These are phyloP conservation scores for Sturnira hondurensis DNA, from an alignment of 2,113 vertebrate genomes.

Conservation along the genomic window DNA sequence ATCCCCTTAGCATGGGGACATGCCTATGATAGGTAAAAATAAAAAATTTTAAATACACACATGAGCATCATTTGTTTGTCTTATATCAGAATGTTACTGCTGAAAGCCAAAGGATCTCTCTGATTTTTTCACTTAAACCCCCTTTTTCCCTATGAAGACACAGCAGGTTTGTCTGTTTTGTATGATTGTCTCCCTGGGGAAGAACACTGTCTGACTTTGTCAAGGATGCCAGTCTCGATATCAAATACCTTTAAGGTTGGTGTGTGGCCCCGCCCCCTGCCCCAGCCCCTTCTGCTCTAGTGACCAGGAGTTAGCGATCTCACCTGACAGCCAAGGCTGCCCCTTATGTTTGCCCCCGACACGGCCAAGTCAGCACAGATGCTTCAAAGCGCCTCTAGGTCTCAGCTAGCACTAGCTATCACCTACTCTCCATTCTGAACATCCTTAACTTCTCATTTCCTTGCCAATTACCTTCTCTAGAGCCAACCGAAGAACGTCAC, in stretches of 20 bases:
- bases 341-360: background rate
- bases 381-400: background rate
- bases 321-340: background rate
- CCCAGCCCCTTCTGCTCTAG: background rate
- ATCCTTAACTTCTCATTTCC: background rate
- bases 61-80: background rate
- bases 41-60: background rate
- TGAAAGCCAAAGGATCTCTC: background rate
- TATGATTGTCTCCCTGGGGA: background rate
- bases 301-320: background rate
- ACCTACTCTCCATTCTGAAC: background rate
- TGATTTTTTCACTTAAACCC: background rate
- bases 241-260: background rate
- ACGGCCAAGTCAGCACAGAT: background rate
- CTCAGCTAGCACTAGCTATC: background rate
- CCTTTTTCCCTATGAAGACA: background rate
- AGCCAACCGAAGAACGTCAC: background rate
- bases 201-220: background rate
- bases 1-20: background rate
- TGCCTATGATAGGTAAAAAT: background rate
- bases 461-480: background rate
- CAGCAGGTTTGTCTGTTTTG: background rate
- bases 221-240: background rate
- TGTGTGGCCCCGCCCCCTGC: fast-evolving
- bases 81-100: background rate